Conservation (phyloP, 2,113 vertebrate genomes). For the Brachyistius frenatus region DNA sequence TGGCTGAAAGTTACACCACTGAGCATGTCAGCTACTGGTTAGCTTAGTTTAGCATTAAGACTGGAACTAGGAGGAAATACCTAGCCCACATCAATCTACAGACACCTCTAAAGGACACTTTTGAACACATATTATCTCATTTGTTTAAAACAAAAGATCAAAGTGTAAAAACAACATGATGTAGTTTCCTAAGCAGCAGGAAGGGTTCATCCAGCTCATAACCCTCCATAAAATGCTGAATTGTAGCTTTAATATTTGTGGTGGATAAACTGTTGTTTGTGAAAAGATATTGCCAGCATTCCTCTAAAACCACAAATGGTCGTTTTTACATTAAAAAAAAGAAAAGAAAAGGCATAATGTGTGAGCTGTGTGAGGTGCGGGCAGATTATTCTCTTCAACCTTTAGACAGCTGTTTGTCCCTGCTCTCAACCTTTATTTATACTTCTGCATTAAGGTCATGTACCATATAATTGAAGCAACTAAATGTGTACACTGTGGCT, state of each 20-base stretch:
- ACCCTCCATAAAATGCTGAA: neutral
- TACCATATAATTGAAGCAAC: neutral
- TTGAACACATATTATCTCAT: neutral
- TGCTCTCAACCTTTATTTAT: neutral
- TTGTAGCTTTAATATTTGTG: neutral
- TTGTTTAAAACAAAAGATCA: neutral
- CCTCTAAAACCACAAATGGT: neutral
- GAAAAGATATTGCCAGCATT: neutral
- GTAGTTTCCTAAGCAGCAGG: neutral
- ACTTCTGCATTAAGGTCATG: neutral
- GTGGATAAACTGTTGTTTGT: neutral
- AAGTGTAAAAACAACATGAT: neutral
- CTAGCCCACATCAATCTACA: no score
- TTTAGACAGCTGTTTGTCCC: neutral
- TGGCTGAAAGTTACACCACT: neutral
- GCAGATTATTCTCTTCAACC: neutral
- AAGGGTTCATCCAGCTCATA: neutral
- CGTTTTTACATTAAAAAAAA: neutral
- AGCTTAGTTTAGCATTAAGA: conserved; percentile 12
- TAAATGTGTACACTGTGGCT: neutral
- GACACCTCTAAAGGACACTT: neutral
- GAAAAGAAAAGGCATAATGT: neutral
- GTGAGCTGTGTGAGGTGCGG: neutral
- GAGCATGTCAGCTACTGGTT: neutral
- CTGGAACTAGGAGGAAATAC: neutral